These are phyloP conservation scores for Rhinichthys klamathensis DNA, from an alignment of 2,113 vertebrate species.

Conservation along the genomic window DNA sequence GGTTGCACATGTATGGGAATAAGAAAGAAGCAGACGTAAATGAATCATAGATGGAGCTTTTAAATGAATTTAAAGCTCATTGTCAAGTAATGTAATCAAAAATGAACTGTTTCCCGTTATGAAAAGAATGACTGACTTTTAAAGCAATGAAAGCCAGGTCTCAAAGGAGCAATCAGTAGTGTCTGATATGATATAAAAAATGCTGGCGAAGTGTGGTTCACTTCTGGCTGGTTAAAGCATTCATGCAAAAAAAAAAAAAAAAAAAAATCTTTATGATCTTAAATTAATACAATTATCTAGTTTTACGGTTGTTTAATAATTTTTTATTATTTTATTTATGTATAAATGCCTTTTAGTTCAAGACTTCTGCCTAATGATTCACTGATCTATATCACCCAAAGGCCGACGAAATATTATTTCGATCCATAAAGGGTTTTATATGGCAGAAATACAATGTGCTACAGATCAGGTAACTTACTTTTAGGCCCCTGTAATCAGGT, in stretches of 20 bases:
- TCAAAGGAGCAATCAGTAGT: background rate
- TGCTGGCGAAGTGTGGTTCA: slow-evolving; percentile 13
- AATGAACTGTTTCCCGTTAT: slow-evolving; percentile 41
- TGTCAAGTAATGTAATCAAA: slow-evolving; percentile 28
- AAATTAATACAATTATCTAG: too few species aligned
- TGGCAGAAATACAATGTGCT: slow-evolving; percentile 53
- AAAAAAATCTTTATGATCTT: too few species aligned
- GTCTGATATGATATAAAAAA: slow-evolving; percentile 19
- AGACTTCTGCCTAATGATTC: background rate
- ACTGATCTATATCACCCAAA: slow-evolving; percentile 23
- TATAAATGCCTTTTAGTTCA: slow-evolving; percentile 48
- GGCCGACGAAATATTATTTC: slow-evolving; percentile 47
- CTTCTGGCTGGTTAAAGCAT: slow-evolving; percentile 18
- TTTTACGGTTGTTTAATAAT: too few species aligned
- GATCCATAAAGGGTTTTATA: slow-evolving; percentile 52
- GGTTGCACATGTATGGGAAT: slow-evolving; percentile 34
- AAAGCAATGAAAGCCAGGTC: slow-evolving; percentile 30
- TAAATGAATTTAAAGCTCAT: slow-evolving; percentile 10
- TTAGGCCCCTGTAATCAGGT: slow-evolving; percentile 70
- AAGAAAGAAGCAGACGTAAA: background rate
- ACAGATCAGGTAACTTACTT: slow-evolving; percentile 59
- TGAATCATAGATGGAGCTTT: slow-evolving; percentile 23
- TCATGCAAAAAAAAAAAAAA: background rate
- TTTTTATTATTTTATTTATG: too few species aligned
- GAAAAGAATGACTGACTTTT: slow-evolving; percentile 6